phyloP scores from a whole-genome alignment of 2,888 invertebrate species.

The Himalopsyche japonica region DNA sequence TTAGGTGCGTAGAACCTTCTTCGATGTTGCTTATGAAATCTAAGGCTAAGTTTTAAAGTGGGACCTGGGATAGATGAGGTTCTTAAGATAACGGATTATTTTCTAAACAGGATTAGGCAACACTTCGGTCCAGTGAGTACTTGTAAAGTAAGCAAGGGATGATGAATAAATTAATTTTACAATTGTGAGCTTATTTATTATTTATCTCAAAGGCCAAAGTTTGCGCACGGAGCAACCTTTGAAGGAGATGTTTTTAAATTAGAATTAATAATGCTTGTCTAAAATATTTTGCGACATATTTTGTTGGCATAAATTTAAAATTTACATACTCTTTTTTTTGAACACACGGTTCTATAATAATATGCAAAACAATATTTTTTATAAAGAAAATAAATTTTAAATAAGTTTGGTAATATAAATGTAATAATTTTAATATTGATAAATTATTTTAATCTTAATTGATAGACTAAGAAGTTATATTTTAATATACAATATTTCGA shows the following conservation, averaged over 20 bases:
- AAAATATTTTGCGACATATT: background rate
- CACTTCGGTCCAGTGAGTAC: slow-evolving; percentile 19
- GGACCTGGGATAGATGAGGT: background rate
- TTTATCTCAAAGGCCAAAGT: background rate
- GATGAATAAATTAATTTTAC: slow-evolving; percentile 25
- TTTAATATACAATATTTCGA: too few relatives aligned
- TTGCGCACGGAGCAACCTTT: background rate
- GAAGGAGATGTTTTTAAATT: background rate
- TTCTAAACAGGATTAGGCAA: slow-evolving; percentile 6
- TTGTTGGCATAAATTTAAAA: background rate
- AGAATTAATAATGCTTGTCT: background rate
- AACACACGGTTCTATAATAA: too few relatives aligned
- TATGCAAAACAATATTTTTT: too few relatives aligned
- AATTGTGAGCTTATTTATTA: slow-evolving; percentile 11
- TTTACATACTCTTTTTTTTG: too few relatives aligned
- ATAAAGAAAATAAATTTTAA: too few relatives aligned
- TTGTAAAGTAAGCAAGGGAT: slow-evolving; percentile 22
- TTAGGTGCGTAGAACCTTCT: too few relatives aligned
- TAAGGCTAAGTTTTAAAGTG: background rate
- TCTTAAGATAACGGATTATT: slow-evolving; percentile 1
- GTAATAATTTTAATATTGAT: too few relatives aligned
- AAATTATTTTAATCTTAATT: too few relatives aligned
- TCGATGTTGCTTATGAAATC: background rate
- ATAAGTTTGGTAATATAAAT: too few relatives aligned
- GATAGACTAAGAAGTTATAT: too few relatives aligned